Percentiles rank a stretch among this genome's conserved stretches.
phyloP scores from a whole-genome alignment of 1,140 invertebrate species.

The Stegodyphus dumicola region DNA sequence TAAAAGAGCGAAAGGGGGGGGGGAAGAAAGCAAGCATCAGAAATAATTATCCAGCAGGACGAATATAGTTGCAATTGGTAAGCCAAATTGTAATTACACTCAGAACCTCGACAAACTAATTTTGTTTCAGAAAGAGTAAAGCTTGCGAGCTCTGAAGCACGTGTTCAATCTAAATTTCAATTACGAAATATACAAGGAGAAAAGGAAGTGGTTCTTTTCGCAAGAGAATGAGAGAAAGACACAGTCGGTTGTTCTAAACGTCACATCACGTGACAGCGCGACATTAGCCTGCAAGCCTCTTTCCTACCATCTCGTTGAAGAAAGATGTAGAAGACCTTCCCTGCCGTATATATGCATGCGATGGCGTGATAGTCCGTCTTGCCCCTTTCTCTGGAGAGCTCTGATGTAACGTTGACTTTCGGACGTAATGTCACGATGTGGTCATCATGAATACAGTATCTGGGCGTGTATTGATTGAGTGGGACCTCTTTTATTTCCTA shows the following conservation, averaged over 20 bases:
- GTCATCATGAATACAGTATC: conserved; percentile 38
- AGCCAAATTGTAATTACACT: too few relatives aligned
- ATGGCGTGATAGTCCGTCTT: conserved; percentile 31
- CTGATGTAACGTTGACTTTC: conserved; percentile 21
- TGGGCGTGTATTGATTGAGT: conserved; percentile 32
- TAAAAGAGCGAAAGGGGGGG: too few relatives aligned
- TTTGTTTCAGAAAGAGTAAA: too few relatives aligned
- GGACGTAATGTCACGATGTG: conserved; percentile 36
- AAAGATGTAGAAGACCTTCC: too few relatives aligned
- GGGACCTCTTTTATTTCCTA: neutral
- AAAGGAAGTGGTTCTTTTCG: too few relatives aligned
- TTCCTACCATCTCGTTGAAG: neutral
- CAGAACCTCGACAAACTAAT: too few relatives aligned
- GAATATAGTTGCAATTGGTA: too few relatives aligned
- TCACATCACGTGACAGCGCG: conserved; percentile 17
- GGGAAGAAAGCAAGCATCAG: too few relatives aligned
- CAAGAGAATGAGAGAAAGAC: neutral
- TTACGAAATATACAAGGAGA: too few relatives aligned
- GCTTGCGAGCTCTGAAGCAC: too few relatives aligned
- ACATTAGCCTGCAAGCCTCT: conserved; percentile 24
- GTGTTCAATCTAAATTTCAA: too few relatives aligned
- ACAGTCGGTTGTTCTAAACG: conserved; percentile 29
- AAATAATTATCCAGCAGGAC: too few relatives aligned
- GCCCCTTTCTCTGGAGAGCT: neutral
- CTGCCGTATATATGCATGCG: conserved; percentile 12